These are phyloP conservation scores for Sciurus vulgaris DNA, from an alignment of 2,797 vertebrate genomes.

Conservation along the genomic window DNA sequence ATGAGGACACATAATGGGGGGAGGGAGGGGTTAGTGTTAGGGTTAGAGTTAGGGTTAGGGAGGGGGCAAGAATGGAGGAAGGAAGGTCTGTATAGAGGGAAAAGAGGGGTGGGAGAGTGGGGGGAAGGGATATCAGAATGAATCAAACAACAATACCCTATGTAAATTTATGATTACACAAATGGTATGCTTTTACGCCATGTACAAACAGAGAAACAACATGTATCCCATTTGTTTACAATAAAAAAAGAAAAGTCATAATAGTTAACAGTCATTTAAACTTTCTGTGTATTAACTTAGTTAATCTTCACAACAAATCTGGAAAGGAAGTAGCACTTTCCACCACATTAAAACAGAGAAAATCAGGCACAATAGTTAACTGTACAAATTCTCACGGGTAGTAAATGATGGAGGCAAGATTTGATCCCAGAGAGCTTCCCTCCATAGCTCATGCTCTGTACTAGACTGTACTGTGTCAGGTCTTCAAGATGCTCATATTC, in stretches of 20 bases:
- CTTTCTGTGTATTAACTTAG: not conserved
- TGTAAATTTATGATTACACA: no score
- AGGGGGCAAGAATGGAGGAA: no score
- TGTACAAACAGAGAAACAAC: no score
- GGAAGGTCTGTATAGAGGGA: no score
- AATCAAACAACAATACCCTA: no score
- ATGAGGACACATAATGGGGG: no score
- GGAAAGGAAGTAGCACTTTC: not conserved
- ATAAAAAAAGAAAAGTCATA: conserved; percentile 50
- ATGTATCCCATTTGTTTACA: no score
- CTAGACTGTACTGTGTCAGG: not conserved
- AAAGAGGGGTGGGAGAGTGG: no score
- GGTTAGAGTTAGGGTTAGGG: no score
- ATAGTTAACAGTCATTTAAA: not conserved
- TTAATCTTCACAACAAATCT: not conserved
- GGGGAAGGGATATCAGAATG: no score
- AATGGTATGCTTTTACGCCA: no score
- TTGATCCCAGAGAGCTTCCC: not conserved
- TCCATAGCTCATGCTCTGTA: not conserved
- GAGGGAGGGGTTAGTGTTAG: no score
- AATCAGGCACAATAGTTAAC: not conserved
- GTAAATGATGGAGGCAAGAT: conserved; percentile 5
- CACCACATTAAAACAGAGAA: not conserved
- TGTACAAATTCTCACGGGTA: not conserved
- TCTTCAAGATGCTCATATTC: not conserved